Percentiles rank a stretch among this genome's conserved stretches.
phyloP scores from a whole-genome alignment of 30 jellyfish, hydroid and myxozoan species.

The Aurelia coerulea region DNA sequence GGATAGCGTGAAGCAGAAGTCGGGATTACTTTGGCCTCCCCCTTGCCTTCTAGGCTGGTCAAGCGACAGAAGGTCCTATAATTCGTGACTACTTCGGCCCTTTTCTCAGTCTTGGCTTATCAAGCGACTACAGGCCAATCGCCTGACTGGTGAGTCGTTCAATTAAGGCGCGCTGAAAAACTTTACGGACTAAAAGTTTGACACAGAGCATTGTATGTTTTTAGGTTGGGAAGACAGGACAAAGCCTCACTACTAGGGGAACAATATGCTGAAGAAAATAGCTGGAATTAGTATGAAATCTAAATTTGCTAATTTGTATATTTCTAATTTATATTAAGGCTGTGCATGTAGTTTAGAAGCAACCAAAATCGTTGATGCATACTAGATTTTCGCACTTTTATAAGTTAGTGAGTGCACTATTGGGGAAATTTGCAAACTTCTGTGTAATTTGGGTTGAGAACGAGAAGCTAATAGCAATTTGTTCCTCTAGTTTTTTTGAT shows the following conservation, averaged over 20 bases:
- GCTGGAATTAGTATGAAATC: constrained; percentile 40
- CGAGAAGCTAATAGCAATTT: too few species aligned
- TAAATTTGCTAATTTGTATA: constrained; percentile 26
- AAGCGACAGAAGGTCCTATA: not conserved
- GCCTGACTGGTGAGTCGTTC: not conserved
- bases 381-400: too few species aligned
- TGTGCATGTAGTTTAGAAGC: too few species aligned
- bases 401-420: too few species aligned
- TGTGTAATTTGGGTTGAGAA: too few species aligned
- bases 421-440: too few species aligned
- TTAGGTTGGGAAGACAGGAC: constrained; percentile 67
- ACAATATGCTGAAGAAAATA: constrained; percentile 42
- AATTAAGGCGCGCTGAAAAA: not conserved
- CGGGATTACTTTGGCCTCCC: too few species aligned
- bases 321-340: constrained; percentile 29
- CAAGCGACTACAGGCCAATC: not conserved
- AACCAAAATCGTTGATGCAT: too few species aligned
- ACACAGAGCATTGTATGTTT: constrained; percentile 48
- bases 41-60: not conserved
- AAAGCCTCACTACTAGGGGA: constrained; percentile 54
- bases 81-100: not conserved
- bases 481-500: too few species aligned
- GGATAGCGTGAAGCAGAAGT: too few species aligned
- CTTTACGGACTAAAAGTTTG: constrained; percentile 25
- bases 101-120: not conserved